Percentiles rank a stretch among this genome's conserved stretches.
phyloP scores from a whole-genome alignment of 2,113 vertebrate species.

The Saguinus imperator region DNA sequence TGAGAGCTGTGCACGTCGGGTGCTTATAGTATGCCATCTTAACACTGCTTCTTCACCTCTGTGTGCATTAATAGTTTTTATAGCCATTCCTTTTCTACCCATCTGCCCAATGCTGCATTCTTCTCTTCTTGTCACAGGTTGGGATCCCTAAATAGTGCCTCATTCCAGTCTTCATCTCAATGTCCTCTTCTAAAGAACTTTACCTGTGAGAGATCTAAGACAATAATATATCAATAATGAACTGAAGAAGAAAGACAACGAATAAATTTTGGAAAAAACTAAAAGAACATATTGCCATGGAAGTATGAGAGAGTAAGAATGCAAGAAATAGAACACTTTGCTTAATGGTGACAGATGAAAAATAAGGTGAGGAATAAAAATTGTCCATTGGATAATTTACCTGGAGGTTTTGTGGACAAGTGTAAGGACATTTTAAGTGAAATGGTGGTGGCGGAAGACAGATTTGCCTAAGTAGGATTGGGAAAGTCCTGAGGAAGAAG shows the following conservation, averaged over 20 bases:
- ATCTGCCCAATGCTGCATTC: not conserved
- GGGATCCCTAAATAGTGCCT: not conserved
- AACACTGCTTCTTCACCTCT: too few relatives aligned
- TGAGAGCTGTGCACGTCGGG: too few relatives aligned
- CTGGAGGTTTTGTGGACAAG: not conserved
- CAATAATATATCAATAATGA: not conserved
- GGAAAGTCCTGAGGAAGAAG: not conserved
- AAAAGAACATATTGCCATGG: not conserved
- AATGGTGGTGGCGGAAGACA: not conserved
- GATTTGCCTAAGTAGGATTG: not conserved
- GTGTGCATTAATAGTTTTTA: not conserved
- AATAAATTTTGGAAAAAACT: not conserved
- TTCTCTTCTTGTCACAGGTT: not conserved
- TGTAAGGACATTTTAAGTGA: not conserved
- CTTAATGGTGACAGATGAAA: not conserved
- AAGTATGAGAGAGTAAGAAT: not conserved
- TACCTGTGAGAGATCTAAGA: not conserved
- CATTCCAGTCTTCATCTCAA: not conserved
- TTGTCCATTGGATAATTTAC: not conserved
- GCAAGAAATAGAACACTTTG: not conserved
- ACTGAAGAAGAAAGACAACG: not conserved
- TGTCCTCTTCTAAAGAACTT: not conserved
- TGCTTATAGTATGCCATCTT: too few relatives aligned
- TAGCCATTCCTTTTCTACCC: not conserved
- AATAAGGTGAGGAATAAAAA: not conserved